Conservation (phyloP, 2,113 vertebrate species). For the Vidua chalybeata region DNA sequence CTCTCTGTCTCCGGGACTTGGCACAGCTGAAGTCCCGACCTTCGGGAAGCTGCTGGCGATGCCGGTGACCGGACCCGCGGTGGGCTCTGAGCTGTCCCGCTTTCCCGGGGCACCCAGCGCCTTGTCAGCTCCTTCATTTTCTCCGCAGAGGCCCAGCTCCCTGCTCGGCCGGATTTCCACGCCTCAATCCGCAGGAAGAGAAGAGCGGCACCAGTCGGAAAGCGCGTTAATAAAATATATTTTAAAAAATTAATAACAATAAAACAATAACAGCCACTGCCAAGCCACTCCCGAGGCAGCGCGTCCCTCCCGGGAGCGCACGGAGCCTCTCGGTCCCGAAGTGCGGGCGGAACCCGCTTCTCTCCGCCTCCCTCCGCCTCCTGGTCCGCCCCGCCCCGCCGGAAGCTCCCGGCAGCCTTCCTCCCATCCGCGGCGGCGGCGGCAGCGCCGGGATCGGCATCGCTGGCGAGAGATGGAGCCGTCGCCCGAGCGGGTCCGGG, state of each 20-base stretch:
- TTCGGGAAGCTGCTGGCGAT: not conserved
- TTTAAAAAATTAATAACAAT: not conserved
- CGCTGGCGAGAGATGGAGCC: accelerated
- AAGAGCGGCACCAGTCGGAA: not conserved
- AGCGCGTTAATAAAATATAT: not conserved
- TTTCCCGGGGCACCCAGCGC: not conserved
- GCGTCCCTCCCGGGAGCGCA: accelerated
- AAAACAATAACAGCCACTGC: not conserved
- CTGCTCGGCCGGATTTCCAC: not conserved
- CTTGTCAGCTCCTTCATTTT: not conserved
- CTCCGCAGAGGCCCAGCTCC: no score
- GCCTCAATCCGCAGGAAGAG: not conserved
- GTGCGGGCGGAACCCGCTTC: not conserved
- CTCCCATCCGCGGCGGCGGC: not conserved
- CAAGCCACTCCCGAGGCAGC: accelerated
- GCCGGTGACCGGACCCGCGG: not conserved
- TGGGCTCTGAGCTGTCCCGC: not conserved
- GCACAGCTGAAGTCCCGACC: not conserved
- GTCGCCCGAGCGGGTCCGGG: not conserved
- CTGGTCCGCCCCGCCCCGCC: not conserved
- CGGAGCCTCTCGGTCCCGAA: accelerated
- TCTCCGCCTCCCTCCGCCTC: not conserved
- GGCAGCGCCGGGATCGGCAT: accelerated
- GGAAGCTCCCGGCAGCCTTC: not conserved
- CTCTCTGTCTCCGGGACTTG: not conserved